Evolutionary conservation across 1,140 invertebrate species (phyloP).

Genomic region (Sarcophaga peregrina): DNA sequence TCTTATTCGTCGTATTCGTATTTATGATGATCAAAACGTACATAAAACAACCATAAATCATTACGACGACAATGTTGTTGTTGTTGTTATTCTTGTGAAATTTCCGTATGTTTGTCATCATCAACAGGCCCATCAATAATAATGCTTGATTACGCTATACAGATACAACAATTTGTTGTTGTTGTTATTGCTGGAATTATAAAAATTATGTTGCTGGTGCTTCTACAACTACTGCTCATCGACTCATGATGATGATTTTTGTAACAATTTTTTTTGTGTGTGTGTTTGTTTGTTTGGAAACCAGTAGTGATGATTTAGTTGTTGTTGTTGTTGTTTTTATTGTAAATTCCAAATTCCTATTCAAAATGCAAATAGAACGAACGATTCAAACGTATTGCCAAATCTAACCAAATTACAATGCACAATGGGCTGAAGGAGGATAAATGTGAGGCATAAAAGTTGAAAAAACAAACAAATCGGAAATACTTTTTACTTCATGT

Average conservation of each 20-base stretch:
- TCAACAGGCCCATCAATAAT: slow-evolving; percentile 10
- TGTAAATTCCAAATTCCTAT: background rate
- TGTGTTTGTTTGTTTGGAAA: background rate
- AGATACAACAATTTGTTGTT: background rate
- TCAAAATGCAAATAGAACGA: too few species aligned
- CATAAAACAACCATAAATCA: slow-evolving; percentile 33
- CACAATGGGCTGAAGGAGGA: too few species aligned
- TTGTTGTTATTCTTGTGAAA: slow-evolving; percentile 4
- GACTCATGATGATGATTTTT: background rate
- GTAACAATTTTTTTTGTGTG: background rate
- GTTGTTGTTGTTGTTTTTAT: background rate
- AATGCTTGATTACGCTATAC: background rate
- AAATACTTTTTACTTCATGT: too few species aligned
- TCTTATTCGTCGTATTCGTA: background rate
- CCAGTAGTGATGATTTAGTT: background rate
- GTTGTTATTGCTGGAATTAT: background rate
- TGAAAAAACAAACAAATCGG: too few species aligned
- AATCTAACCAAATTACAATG: too few species aligned
- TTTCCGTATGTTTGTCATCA: slow-evolving; percentile 38
- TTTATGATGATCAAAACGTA: background rate
- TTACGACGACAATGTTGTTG: background rate
- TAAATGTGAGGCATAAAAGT: too few species aligned
- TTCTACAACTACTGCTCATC: background rate
- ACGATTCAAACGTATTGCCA: too few species aligned
- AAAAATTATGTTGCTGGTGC: background rate